Conservation (phyloP, 2,888 invertebrate species). For the Tortrix viridana region DNA sequence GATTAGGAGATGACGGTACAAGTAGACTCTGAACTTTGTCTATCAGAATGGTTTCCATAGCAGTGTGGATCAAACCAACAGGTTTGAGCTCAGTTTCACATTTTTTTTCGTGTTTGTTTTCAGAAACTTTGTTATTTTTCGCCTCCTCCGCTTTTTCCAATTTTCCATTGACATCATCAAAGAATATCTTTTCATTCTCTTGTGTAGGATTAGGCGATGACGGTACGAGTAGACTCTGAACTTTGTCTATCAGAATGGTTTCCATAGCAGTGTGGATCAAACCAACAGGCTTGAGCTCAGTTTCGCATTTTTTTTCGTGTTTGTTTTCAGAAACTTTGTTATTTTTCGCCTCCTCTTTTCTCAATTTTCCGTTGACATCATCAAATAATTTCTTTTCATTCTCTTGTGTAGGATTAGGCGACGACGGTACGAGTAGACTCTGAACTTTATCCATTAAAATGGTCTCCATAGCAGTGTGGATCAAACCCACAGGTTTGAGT, state of each 20-base stretch:
- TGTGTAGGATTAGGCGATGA: slow-evolving; percentile 63
- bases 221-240: slow-evolving; percentile 49
- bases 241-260: slow-evolving; percentile 83
- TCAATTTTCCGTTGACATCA: slow-evolving; percentile 69
- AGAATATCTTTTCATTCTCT: slow-evolving; percentile 63
- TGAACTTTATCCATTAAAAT: slow-evolving; percentile 83
- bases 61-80: not conserved
- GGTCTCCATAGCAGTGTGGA: slow-evolving; percentile 83
- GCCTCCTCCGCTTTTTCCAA: slow-evolving; percentile 59
- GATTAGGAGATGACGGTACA: too few species aligned
- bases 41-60: not conserved
- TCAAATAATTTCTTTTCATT: slow-evolving; percentile 68
- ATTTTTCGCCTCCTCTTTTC: slow-evolving; percentile 58
- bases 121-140: slow-evolving; percentile 3
- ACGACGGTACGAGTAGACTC: slow-evolving; percentile 67
- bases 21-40: too few species aligned
- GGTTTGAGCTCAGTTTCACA: not conserved
- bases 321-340: slow-evolving; percentile 31
- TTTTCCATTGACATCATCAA: slow-evolving; percentile 70
- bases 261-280: slow-evolving; percentile 82
- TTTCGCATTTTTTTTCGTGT: not conserved
- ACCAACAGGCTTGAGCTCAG: slow-evolving; percentile 51
- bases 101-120: slow-evolving; percentile 7
- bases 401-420: slow-evolving; percentile 58
- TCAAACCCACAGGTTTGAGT: slow-evolving; percentile 67